phyloP scores from a whole-genome alignment of 2,888 invertebrate species.

The Omphaloscelis lunosa region DNA sequence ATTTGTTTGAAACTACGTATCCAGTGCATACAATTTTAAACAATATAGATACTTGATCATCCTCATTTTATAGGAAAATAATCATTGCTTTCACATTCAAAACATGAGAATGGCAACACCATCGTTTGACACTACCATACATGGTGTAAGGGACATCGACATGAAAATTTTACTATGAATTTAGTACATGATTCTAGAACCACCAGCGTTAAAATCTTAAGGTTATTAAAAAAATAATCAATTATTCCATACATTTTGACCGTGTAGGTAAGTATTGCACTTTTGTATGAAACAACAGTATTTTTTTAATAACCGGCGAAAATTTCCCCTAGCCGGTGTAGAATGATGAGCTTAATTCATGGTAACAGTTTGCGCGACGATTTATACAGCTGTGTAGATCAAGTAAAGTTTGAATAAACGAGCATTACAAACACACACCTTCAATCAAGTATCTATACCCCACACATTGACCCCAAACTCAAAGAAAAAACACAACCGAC shows the following conservation, averaged over 20 bases:
- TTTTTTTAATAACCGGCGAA: not conserved
- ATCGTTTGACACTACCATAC: not conserved
- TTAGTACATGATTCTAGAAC: not conserved
- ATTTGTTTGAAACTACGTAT: not conserved
- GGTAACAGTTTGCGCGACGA: not conserved
- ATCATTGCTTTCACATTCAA: not conserved
- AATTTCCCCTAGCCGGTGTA: not conserved
- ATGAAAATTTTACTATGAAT: not conserved
- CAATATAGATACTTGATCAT: slow-evolving; percentile 10
- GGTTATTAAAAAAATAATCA: not conserved
- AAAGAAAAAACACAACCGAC: slow-evolving; percentile 38
- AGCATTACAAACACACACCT: not conserved
- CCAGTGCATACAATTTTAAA: not conserved
- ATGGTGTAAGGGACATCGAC: not conserved
- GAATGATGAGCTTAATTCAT: not conserved
- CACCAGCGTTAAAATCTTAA: not conserved
- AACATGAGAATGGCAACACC: not conserved
- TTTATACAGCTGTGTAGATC: not conserved
- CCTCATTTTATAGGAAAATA: not conserved
- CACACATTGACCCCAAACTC: slow-evolving; percentile 30
- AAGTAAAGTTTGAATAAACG: not conserved
- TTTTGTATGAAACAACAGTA: not conserved
- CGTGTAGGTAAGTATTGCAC: not conserved
- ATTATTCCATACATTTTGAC: not conserved
- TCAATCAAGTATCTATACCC: slow-evolving; percentile 1